These are phyloP conservation scores for Latheticus oryzae DNA, from an alignment of 2,888 invertebrate species.

Conservation along the genomic window DNA sequence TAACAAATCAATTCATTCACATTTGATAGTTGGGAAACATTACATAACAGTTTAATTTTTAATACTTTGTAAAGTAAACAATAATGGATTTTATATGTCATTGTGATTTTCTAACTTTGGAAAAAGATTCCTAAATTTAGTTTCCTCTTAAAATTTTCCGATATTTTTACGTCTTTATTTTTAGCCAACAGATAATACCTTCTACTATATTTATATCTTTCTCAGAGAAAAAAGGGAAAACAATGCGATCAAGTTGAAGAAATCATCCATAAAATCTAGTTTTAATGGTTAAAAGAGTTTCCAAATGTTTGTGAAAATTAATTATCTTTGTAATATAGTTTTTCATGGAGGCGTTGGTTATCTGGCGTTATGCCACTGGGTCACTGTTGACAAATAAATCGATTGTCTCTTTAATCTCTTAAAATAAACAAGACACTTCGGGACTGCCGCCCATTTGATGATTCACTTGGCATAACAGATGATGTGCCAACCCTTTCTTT, in stretches of 20 bases:
- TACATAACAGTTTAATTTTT: too few species aligned
- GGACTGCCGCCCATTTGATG: constrained; percentile 20
- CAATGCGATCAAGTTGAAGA: constrained; percentile 10
- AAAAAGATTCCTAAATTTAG: too few species aligned
- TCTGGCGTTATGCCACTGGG: constrained; percentile 31
- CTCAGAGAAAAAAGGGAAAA: constrained; percentile 13
- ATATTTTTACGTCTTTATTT: constrained; percentile 1
- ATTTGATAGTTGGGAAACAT: too few species aligned
- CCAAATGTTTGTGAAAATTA: constrained; percentile 13
- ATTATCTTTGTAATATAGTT: constrained; percentile 2
- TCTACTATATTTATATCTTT: constrained; percentile 9
- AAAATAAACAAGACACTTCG: constrained; percentile 31
- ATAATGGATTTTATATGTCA: too few species aligned
- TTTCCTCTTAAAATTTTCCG: too few species aligned
- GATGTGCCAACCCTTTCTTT: constrained; percentile 34
- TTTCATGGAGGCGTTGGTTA: constrained; percentile 6
- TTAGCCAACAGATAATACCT: not conserved
- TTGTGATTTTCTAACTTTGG: too few species aligned
- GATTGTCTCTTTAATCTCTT: constrained; percentile 26
- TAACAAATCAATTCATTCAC: too few species aligned
- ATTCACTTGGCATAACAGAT: constrained; percentile 29
- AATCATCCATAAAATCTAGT: constrained; percentile 14
- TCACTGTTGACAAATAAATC: constrained; percentile 35
- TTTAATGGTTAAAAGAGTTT: constrained; percentile 8
- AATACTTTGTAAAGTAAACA: too few species aligned